Evolutionary conservation across 2,888 invertebrate genomes (phyloP).

Genomic region (Cantharis rustica): DNA sequence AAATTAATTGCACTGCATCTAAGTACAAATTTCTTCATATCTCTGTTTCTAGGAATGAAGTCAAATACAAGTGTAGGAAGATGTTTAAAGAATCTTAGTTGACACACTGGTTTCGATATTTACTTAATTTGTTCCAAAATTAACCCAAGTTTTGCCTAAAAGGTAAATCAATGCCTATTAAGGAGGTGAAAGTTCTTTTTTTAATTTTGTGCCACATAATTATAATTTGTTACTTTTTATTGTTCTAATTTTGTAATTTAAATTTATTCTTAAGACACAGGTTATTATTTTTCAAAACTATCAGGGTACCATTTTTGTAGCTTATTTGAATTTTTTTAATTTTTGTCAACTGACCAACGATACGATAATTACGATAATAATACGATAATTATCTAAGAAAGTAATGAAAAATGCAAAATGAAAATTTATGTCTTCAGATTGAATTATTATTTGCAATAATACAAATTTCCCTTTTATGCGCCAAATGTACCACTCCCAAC

Average conservation of each 20-base stretch:
- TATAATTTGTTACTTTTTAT: not conserved
- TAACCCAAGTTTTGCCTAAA: not conserved
- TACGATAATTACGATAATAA: no score
- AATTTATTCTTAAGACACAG: not conserved
- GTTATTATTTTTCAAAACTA: not conserved
- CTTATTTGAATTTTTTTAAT: no score
- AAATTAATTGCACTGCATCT: not conserved
- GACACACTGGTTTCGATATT: constrained; percentile 10
- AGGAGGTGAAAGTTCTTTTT: not conserved
- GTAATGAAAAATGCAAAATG: no score
- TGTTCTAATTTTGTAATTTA: not conserved
- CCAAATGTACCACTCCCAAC: no score
- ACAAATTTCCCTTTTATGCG: no score
- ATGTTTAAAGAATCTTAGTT: not conserved
- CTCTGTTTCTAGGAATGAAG: not conserved
- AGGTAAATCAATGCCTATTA: not conserved
- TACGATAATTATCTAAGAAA: no score
- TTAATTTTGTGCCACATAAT: not conserved
- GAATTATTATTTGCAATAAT: no score
- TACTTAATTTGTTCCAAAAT: constrained; percentile 1
- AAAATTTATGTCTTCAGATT: no score
- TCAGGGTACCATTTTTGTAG: no score
- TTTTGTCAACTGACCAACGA: no score
- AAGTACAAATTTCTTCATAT: not conserved
- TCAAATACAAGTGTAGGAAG: not conserved